Evolutionary conservation across 1,140 invertebrate genomes (phyloP), one percentile per base, ranked within the genome.

Genomic region (Monochamus saltuarius): DNA sequence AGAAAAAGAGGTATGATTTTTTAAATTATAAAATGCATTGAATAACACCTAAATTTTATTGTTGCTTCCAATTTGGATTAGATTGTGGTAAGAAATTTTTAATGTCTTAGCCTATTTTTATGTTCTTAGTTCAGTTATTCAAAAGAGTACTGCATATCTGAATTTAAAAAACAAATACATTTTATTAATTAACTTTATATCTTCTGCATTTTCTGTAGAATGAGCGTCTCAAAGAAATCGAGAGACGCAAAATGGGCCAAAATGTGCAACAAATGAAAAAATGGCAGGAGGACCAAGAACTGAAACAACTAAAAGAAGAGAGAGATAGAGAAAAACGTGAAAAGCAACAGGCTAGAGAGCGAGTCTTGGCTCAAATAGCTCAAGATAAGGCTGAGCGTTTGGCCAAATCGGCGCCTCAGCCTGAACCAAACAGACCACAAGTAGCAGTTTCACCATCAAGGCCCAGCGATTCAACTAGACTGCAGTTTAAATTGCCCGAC

Each of bases 401-500:
- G 62, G 73, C 81, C 9, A 70, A 52, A 47, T 66, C 64, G n/a
- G 16, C 11, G 57, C 60, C 17, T 10, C 47, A 46, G 43, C 53
- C 10, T 7, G 36, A 34, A 11, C 37, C 29, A 58, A 29, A 7
- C 11, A 53, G 13, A 10, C 34, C 10, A 7, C 49, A 16, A 45
- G 59, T 7, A 53, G 13, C 7, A 19, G 13, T 35, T 2, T 43
- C 22, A 14, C 7, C 13, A 29, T 36, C n/a, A 39, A 34, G 6
- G 55, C 51, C 16, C 53, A 53, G 4, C 22, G 22, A 73, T 36
- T 65, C 64, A 8, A 72, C 90, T 0, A 82, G 89, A 52, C 83
- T 96, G 42, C 92, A 95, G 78, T 94, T 96, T 70, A 85, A 89
- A 66, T 69, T 94, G 47, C 88, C 92, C 0, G 87, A 90, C 74